phyloP scores from a whole-genome alignment of 2,113 vertebrate genomes.

The Centrocercus urophasianus region DNA sequence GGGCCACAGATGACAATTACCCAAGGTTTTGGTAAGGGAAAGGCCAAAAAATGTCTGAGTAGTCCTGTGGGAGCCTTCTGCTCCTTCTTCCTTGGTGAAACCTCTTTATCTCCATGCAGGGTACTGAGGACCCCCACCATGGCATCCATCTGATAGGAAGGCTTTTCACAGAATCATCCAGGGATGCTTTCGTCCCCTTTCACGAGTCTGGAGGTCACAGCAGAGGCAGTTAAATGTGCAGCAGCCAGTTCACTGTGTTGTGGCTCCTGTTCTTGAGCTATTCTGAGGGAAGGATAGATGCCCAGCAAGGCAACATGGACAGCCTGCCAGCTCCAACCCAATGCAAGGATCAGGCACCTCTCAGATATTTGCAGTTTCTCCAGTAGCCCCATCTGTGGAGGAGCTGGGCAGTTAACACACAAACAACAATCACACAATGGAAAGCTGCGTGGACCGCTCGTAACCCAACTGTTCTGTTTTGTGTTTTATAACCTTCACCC shows the following conservation, averaged over 20 bases:
- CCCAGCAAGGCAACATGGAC: not conserved
- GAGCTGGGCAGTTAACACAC: not conserved
- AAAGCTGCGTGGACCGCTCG: rapidly evolving
- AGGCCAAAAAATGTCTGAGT: not conserved
- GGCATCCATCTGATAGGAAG: not conserved
- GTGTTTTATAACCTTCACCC: constrained; percentile 57
- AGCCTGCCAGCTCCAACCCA: not conserved
- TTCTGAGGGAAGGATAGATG: not conserved
- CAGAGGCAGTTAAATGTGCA: not conserved
- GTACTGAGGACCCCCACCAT: not conserved
- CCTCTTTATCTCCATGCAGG: rapidly evolving
- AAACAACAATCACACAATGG: not conserved
- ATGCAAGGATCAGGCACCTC: not conserved
- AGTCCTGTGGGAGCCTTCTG: not conserved
- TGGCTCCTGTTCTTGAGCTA: not conserved
- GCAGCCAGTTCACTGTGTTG: not conserved
- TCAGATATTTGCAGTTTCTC: not conserved
- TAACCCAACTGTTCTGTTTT: not conserved
- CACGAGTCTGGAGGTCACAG: rapidly evolving
- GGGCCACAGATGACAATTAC: not conserved
- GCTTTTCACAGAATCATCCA: not conserved
- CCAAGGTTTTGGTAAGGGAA: not conserved
- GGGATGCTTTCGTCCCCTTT: not conserved
- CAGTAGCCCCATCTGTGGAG: rapidly evolving
- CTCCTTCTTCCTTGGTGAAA: not conserved